A percentile compares a stretch with the other conserved stretches of the same genome.
Conservation (phyloP, 2,888 invertebrate species). For the Phengaris alcon region DNA sequence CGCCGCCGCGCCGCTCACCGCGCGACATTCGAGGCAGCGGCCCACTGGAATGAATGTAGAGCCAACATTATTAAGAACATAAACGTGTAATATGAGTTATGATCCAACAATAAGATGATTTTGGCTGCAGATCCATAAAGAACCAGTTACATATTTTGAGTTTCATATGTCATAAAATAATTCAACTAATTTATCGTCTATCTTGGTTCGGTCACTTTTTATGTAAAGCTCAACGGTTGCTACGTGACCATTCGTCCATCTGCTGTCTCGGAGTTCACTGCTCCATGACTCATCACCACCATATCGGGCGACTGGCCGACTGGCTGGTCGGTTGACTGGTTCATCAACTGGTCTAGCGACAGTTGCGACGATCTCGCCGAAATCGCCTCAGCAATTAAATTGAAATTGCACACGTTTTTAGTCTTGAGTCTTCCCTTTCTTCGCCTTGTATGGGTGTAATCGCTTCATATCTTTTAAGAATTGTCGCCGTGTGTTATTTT, state of each 20-base stretch:
- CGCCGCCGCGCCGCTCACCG: too few species aligned
- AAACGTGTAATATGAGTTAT: background rate
- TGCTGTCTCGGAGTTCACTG: conserved; percentile 5
- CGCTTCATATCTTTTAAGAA: conserved; percentile 10
- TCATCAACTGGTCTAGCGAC: too few species aligned
- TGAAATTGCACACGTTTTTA: background rate
- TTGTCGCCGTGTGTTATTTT: background rate
- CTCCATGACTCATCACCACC: conserved; percentile 14
- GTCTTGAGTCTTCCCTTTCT: conserved; percentile 1
- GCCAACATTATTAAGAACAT: background rate
- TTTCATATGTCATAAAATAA: background rate
- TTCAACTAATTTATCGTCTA: background rate
- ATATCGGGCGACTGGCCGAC: background rate
- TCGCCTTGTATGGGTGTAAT: background rate
- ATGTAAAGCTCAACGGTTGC: background rate
- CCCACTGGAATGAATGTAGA: background rate
- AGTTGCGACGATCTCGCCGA: background rate
- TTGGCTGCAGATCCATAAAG: background rate
- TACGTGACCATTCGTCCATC: background rate
- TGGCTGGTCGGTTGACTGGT: too few species aligned
- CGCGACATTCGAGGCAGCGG: too few species aligned
- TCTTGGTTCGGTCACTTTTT: background rate
- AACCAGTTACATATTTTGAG: background rate
- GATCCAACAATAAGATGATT: background rate
- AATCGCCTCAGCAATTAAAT: background rate